phyloP scores from a whole-genome alignment of 2,888 invertebrate genomes.

The Scrobipalpa atriplicella region DNA sequence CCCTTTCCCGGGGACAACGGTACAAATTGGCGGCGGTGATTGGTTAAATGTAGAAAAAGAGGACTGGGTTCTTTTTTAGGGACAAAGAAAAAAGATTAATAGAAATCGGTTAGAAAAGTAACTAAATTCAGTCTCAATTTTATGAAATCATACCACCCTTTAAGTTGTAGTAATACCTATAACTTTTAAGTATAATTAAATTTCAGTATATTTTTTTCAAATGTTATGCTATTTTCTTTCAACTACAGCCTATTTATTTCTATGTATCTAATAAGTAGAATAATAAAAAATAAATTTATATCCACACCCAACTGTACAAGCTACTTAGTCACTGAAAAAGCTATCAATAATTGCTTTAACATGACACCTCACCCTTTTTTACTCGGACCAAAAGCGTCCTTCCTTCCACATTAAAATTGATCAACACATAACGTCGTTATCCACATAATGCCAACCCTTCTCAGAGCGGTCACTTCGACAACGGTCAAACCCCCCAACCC shows the following conservation, averaged over 20 bases:
- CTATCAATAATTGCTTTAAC: conserved; percentile 19
- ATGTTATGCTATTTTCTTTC: too few species aligned
- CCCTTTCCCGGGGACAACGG: neutral
- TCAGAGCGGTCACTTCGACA: conserved; percentile 81
- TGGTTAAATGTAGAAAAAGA: neutral
- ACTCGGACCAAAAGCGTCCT: neutral
- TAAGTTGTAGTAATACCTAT: too few species aligned
- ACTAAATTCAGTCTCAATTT: too few species aligned
- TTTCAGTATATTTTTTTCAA: too few species aligned
- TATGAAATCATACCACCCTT: too few species aligned
- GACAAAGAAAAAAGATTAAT: neutral
- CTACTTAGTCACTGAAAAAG: conserved; percentile 6
- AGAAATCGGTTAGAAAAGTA: neutral
- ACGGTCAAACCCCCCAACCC: conserved; percentile 71
- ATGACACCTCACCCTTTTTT: conserved; percentile 22
- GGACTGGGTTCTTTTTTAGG: neutral
- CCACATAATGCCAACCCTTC: conserved; percentile 79
- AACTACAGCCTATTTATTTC: too few species aligned
- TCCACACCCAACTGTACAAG: neutral
- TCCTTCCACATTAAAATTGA: conserved; percentile 75
- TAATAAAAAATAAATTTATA: neutral
- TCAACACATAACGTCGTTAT: conserved; percentile 82
- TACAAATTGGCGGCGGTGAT: conserved; percentile 1
- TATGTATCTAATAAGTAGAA: too few species aligned
- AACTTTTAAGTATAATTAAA: too few species aligned